Conservation (phyloP, 2,113 vertebrate genomes). For the Brachyhypopomus occidentalis region DNA sequence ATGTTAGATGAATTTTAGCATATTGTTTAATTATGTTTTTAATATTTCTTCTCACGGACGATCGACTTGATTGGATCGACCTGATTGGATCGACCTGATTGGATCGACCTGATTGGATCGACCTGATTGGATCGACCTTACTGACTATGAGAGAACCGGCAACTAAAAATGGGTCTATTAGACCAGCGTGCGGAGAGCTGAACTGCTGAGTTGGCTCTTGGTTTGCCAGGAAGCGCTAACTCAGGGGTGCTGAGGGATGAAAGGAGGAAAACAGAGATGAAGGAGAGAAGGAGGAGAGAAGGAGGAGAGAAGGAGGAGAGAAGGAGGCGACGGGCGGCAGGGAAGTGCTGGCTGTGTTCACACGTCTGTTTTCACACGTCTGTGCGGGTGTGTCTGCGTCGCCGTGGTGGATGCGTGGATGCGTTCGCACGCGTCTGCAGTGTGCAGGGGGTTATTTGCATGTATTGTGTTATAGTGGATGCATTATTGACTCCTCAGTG, state of each 20-base stretch:
- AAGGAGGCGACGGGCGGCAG: not conserved
- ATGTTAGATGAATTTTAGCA: not conserved
- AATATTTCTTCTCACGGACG: not conserved
- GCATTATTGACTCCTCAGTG: too few relatives aligned
- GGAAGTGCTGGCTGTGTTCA: too few relatives aligned
- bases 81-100: not conserved
- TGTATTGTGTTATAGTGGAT: too few relatives aligned
- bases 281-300: not conserved
- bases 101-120: not conserved
- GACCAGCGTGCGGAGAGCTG: not conserved
- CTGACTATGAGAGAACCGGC: not conserved
- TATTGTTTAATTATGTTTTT: not conserved
- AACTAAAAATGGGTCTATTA: not conserved
- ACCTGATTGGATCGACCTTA: not conserved
- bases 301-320: not conserved
- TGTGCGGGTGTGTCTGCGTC: too few relatives aligned
- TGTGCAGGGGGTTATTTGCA: too few relatives aligned
- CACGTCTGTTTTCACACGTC: too few relatives aligned
- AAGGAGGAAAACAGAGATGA: not conserved
- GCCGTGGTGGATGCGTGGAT: too few relatives aligned
- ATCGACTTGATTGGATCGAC: not conserved
- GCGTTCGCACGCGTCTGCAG: too few relatives aligned
- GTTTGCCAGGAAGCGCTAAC: not conserved
- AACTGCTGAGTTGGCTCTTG: not conserved
- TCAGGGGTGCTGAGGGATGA: not conserved